Evolutionary conservation across 30 jellyfish, hydroid and myxozoan species (phyloP), one percentile per base, ranked within the genome.

Genomic region (Clytia hemisphaerica): DNA sequence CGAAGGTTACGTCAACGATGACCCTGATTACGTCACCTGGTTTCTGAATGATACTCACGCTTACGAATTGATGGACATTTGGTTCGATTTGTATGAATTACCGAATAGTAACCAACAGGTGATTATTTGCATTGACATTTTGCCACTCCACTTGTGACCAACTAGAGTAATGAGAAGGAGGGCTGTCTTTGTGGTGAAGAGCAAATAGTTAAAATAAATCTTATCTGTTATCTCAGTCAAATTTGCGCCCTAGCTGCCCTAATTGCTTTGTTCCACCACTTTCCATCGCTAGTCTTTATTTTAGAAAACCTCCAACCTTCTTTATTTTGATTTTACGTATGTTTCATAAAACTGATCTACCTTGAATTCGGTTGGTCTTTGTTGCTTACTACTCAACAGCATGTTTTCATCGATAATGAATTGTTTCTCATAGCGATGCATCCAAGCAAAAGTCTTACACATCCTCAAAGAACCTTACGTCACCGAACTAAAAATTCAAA

Each of bases 21-120:
- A 88, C 21, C 97, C 97, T 14, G 93, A 78, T 19, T 49, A 75
- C 60, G 46, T 88, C n/a, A 36, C 84, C 12, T 42, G 51, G 31
- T 64, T 73, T 16, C 80, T 88, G 21, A 54, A 79, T 54, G 70
- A 76, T 16, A 4, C 57, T 0, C 87, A 73, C 12, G 51, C 80
- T 19, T 88, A 31, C 57, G 86, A 88, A 22, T 68, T 72, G 25
- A 72, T 88, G 21, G 91, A 79, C 32, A 72, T 40, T 45, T 78
- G 94, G 93, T 31, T 68, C 14, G 48, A 47, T 30, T 51, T 61
- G 25, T 79, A 60, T 33, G 37, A 65, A 19, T 63, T 88, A 31
- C 71, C 89, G 5, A 78, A 60, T 19, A 65, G 61, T 15, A 58
- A 71, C 58, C 46, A 77, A 54, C 76, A 86, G 83, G 96, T 86